phyloP scores from a whole-genome alignment of 2,797 vertebrate species.

The Enteromius radiatus region DNA sequence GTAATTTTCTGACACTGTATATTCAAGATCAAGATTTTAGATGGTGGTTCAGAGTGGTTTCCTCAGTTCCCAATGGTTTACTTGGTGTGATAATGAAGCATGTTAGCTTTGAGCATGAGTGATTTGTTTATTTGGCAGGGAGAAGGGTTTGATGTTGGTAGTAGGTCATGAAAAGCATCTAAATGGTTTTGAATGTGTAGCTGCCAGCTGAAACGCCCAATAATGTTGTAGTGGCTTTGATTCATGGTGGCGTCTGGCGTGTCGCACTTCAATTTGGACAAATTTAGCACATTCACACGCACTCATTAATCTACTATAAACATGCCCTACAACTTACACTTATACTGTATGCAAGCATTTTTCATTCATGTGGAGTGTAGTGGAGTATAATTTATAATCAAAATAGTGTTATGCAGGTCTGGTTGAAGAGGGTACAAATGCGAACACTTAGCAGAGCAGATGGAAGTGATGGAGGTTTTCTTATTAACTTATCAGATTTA shows the following conservation, averaged over 20 bases:
- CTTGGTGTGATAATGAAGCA: conserved; percentile 19
- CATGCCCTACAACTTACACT: background rate
- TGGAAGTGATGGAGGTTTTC: background rate
- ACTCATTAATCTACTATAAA: conserved; percentile 21
- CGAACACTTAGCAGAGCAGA: background rate
- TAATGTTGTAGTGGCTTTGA: conserved; percentile 19
- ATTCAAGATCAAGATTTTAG: background rate
- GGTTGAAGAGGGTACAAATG: background rate
- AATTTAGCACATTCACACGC: conserved; percentile 36
- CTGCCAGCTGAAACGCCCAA: conserved; percentile 11
- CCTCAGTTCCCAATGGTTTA: conserved; percentile 41
- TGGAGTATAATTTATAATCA: conserved; percentile 13
- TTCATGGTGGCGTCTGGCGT: background rate
- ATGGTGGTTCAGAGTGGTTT: conserved; percentile 20
- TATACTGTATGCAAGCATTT: conserved; percentile 12
- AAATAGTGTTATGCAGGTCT: background rate
- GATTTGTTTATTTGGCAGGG: conserved; percentile 33
- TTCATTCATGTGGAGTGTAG: background rate
- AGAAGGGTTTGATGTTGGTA: conserved; percentile 23
- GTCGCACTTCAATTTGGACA: background rate
- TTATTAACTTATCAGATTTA: background rate
- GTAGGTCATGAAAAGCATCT: conserved; percentile 26
- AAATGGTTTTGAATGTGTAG: conserved; percentile 31
- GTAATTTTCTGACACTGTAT: conserved; percentile 15
- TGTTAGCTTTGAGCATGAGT: conserved; percentile 16